phyloP scores from a whole-genome alignment of 2,797 vertebrate genomes.

The Sciaenops ocellatus region DNA sequence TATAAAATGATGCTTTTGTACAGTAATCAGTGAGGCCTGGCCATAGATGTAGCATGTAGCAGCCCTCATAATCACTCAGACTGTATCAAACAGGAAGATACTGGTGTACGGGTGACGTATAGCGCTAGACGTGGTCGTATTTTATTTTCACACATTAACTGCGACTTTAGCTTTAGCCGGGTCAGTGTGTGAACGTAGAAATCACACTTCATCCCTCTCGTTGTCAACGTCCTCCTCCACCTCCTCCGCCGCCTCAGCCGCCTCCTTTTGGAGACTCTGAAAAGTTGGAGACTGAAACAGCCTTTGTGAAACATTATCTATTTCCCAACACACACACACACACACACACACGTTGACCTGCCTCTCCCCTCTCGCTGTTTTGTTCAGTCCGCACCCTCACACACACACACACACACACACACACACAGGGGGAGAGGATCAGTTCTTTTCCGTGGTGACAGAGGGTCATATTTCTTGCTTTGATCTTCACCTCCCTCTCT shows the following conservation, averaged over 20 bases:
- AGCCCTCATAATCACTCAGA: no score
- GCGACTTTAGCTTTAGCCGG: background rate
- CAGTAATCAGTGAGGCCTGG: no score
- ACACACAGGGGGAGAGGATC: constrained; percentile 61
- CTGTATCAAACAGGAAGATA: no score
- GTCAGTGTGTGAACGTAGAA: background rate
- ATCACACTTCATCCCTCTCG: background rate
- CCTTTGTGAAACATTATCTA: constrained; percentile 82
- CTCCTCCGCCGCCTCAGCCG: background rate
- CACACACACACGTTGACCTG: constrained; percentile 65
- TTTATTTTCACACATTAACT: background rate
- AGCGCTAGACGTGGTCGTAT: no score
- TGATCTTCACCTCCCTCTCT: constrained; percentile 74
- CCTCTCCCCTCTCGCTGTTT: constrained; percentile 66
- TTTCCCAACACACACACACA: constrained; percentile 64
- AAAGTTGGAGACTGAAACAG: constrained; percentile 61
- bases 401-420: constrained; percentile 47
- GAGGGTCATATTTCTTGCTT: constrained; percentile 81
- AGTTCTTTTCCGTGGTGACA: constrained; percentile 76
- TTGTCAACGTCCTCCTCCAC: constrained; percentile 15
- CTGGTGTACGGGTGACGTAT: no score
- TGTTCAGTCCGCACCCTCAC: constrained; percentile 61
- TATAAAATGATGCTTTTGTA: no score
- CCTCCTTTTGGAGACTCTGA: constrained; percentile 5
- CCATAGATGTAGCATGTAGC: no score